phyloP scores from a whole-genome alignment of 2,888 invertebrate genomes.

The Rugalucina vietnamica region DNA sequence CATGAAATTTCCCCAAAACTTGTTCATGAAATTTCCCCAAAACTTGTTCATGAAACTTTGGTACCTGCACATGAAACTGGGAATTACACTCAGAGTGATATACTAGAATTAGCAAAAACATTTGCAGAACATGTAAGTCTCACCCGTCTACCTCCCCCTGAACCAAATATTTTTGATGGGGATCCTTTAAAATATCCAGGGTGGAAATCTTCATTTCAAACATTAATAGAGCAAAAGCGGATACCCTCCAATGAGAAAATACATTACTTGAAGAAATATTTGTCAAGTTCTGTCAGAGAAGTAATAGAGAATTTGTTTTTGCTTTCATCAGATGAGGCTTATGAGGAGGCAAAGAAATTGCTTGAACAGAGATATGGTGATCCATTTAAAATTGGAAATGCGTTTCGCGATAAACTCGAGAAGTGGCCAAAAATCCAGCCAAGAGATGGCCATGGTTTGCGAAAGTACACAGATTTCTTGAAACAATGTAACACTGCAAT shows the following conservation, averaged over 20 bases:
- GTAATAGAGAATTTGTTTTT: slow-evolving; percentile 40
- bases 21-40: not conserved
- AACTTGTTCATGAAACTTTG: too few relatives aligned
- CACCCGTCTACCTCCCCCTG: slow-evolving; percentile 41
- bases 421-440: slow-evolving; percentile 52
- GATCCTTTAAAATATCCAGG: slow-evolving; percentile 42
- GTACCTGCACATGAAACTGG: not conserved
- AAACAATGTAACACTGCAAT: slow-evolving; percentile 49
- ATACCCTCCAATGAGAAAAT: slow-evolving; percentile 47
- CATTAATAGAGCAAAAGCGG: slow-evolving; percentile 35
- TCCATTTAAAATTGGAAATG: slow-evolving; percentile 48
- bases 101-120: not conserved
- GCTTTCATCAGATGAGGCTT: slow-evolving; percentile 32
- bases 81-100: not conserved
- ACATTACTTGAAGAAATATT: slow-evolving; percentile 44
- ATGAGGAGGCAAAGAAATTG: slow-evolving; percentile 40
- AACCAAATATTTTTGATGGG: slow-evolving; percentile 47
- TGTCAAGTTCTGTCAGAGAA: slow-evolving; percentile 20
- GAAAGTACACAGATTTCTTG: slow-evolving; percentile 52
- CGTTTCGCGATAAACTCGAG: slow-evolving; percentile 57
- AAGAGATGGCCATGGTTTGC: slow-evolving; percentile 27
- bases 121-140: slow-evolving; percentile 7
- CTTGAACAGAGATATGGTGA: slow-evolving; percentile 58
- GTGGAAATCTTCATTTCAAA: slow-evolving; percentile 50
- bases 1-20: not conserved